These are phyloP conservation scores for Fratercula arctica DNA, from an alignment of 2,797 vertebrate genomes.

Conservation along the genomic window DNA sequence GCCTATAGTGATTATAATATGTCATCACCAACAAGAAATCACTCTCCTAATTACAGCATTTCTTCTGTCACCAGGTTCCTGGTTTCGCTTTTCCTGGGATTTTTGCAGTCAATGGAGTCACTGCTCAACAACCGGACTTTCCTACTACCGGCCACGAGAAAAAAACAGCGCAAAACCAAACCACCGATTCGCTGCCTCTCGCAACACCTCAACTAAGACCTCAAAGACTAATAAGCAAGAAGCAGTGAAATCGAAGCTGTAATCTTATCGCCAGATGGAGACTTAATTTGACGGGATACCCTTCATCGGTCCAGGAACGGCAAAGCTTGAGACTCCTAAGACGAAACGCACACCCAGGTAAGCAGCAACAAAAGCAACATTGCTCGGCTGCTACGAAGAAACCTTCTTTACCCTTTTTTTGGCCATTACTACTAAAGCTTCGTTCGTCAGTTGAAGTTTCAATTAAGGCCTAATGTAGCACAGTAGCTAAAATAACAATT, in stretches of 20 bases:
- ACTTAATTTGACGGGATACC: neutral
- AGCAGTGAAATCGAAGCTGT: neutral
- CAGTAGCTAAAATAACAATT: neutral
- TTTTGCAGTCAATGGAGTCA: neutral
- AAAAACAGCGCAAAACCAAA: neutral
- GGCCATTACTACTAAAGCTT: neutral
- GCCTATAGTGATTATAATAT: too few relatives aligned
- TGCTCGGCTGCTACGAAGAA: neutral
- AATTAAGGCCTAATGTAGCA: neutral
- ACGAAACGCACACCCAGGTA: rapidly evolving
- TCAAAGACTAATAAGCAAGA: neutral
- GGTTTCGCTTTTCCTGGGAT: neutral
- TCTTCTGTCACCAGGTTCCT: neutral
- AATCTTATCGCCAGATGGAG: neutral
- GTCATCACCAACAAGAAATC: neutral
- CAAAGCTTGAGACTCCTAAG: neutral
- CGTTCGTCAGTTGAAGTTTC: neutral
- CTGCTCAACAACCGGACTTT: neutral
- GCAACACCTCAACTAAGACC: neutral
- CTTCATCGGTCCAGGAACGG: neutral
- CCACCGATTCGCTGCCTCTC: neutral
- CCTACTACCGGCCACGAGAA: neutral
- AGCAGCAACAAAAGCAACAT: neutral
- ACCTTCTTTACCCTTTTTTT: neutral
- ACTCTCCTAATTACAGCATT: neutral